phyloP scores from a whole-genome alignment of 2,797 vertebrate species.

The Manis pentadactyla region DNA sequence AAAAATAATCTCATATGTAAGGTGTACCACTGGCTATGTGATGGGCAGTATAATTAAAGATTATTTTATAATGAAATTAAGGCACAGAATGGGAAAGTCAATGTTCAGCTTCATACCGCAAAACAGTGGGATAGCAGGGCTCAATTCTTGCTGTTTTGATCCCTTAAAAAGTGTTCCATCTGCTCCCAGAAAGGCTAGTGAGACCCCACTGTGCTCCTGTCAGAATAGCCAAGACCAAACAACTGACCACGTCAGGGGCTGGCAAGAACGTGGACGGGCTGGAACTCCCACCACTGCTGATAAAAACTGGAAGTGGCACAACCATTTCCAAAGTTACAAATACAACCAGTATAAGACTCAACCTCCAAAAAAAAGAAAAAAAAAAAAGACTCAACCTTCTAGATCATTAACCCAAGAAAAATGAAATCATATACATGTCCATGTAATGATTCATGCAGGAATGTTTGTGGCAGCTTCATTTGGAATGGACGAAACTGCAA shows the following conservation, averaged over 20 bases:
- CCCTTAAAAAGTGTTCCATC: background rate
- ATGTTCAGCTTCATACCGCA: background rate
- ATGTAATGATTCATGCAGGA: background rate
- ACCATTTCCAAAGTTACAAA: background rate
- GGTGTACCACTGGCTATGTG: accelerated
- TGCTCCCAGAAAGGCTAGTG: too few species aligned
- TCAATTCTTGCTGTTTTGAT: background rate
- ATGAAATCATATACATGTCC: background rate
- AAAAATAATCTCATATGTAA: accelerated
- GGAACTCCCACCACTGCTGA: background rate
- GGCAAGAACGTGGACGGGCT: background rate
- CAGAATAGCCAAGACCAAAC: background rate
- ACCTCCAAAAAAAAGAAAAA: too few species aligned
- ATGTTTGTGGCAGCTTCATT: background rate
- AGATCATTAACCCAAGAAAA: background rate
- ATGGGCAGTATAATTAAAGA: background rate
- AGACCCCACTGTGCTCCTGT: too few species aligned
- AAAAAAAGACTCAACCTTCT: too few species aligned
- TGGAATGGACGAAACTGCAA: background rate
- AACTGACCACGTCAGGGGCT: background rate
- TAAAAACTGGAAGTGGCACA: background rate
- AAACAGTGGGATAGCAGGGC: background rate
- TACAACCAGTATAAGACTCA: too few species aligned
- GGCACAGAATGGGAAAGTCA: background rate
- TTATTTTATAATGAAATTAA: background rate